Base-by-base conservation (phyloP, 2,113 vertebrate species). In the Phrynocephalus versicolor region DNA sequence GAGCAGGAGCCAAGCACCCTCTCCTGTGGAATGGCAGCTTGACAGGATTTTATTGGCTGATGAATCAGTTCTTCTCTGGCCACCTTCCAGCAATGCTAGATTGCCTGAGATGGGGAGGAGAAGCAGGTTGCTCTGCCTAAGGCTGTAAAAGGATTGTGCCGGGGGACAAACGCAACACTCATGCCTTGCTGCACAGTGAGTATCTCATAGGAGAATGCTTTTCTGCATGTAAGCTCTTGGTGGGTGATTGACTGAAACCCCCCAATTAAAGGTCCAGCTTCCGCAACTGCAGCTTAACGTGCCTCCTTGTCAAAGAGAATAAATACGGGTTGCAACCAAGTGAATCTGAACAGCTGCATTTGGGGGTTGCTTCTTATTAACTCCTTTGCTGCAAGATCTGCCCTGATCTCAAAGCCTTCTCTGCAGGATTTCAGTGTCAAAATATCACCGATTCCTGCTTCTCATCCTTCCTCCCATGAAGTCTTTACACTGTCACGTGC, bases 171-270 rank as follows among this genome's bases (percentile, higher is more conserved):
- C 80, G 0, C 60, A 57, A 1, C 89, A 88, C 91, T 91, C 94
- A 95, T 95, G 95, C 94, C 95, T 89, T 95, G 95, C 94, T 96
- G 95, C 90, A 95, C 94, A 7, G 94, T 96, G 77, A 95, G 95
- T 95, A 87, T 6, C 45, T 51, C 86, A 77, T 85, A 64, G 82
- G 70, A 21, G n/a, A 79, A 79, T 78, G 9, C 67, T 0, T 75
- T 13, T 82, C 15, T 77, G 33, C 0, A 0, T 88, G 1, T 78
- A 81, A 69, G 70, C 85, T 89, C 67, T 82, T 6, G 83, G 45
- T 41, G 78, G 71, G 55, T 80, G 91, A 37, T 60, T 58, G 90
- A 81, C 85, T 89, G 91, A 79, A 88, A 92, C 79, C 27, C 62
- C 62, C 12, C n/a, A 80, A 86, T 94, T 93, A 88, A 85, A 85